These are phyloP conservation scores for Pao palembangensis DNA, from an alignment of 2,113 vertebrate species.

Conservation along the genomic window DNA sequence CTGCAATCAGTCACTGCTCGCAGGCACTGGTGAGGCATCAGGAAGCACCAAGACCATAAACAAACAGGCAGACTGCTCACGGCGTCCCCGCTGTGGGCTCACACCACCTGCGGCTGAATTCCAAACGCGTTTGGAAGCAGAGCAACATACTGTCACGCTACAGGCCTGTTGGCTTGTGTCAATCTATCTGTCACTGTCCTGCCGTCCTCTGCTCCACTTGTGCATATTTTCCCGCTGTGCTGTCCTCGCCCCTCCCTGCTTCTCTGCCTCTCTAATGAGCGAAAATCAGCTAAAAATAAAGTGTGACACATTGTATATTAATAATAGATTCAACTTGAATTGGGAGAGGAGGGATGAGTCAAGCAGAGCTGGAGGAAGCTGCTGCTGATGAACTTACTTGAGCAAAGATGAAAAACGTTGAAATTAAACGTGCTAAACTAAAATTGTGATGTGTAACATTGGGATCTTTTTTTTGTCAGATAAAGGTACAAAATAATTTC, in stretches of 20 bases:
- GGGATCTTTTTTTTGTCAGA: no score
- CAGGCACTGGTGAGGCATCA: slow-evolving; percentile 19
- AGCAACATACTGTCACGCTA: slow-evolving; percentile 35
- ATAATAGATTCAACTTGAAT: slow-evolving; percentile 46
- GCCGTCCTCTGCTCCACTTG: slow-evolving; percentile 6
- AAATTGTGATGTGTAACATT: no score
- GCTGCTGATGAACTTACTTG: slow-evolving; percentile 22
- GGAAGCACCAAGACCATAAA: slow-evolving; percentile 44
- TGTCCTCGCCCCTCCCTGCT: slow-evolving; percentile 4
- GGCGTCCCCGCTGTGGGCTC: slow-evolving; percentile 32
- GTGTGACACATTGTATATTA: slow-evolving; percentile 43
- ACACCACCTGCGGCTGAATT: slow-evolving; percentile 32
- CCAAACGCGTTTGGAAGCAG: slow-evolving; percentile 34
- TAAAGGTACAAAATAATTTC: no score
- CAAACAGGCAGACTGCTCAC: slow-evolving; percentile 58
- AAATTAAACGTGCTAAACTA: no score
- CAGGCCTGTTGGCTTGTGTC: slow-evolving; percentile 29
- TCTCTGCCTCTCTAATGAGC: slow-evolving; percentile 3
- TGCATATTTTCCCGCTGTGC: slow-evolving; percentile 10
- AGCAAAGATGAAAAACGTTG: neutral
- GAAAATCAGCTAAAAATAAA: slow-evolving; percentile 46
- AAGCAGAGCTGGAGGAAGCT: slow-evolving; percentile 25
- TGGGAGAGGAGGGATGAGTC: slow-evolving; percentile 37
- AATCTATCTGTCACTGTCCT: slow-evolving; percentile 19
- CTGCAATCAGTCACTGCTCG: neutral